Base-by-base conservation (phyloP, 2,113 vertebrate genomes). In the Fulmarus glacialis region DNA sequence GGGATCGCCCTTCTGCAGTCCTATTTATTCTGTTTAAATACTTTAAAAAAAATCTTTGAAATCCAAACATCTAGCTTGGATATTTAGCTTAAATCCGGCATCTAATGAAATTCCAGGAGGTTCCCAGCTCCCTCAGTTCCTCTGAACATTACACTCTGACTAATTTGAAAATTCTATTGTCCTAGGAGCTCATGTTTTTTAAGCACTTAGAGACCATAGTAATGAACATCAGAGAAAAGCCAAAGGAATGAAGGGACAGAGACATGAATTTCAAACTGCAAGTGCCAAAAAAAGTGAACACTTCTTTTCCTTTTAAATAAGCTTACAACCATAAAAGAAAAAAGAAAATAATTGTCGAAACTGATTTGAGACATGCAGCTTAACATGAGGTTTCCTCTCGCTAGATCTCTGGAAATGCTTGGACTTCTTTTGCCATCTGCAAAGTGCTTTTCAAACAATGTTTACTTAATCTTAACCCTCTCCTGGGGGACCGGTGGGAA, bases 391-490 rank as follows among this genome's bases (percentile, higher is more conserved):
- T 52, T 81, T 92, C 68, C 66, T 92, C 52, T 94, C 1, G 1
- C 68, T 60, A 70, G 21, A 36, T 73, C 43, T 66, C 86, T 91
- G 89, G 79, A 92, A 94, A 72, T 56, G n/a, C 72, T 84, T 95
- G 60, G 71, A 42, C 82, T 64, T 70, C 55, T 74, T 58, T 70
- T 89, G 50, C 70, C 56, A 84, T 84, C 89, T 89, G 86, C 89
- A 87, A 97, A 95, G 63, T 52, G 63, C 88, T 97, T 93, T 93
- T 78, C 82, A 92, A 90, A 87, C 77, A 72, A 10, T 72, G 56
- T 83, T 94, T 94, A 83, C 82, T 92, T 81, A 53, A 87, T 87
- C 56, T 90, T 82, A 89, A 84, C 55, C 62, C 72, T 82, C 52
- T 87, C 74, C 68, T 68, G 43, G 9, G 42, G 43, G 38, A 89